phyloP scores from a whole-genome alignment of 2,888 invertebrate species.

The Stegophylla sp. region DNA sequence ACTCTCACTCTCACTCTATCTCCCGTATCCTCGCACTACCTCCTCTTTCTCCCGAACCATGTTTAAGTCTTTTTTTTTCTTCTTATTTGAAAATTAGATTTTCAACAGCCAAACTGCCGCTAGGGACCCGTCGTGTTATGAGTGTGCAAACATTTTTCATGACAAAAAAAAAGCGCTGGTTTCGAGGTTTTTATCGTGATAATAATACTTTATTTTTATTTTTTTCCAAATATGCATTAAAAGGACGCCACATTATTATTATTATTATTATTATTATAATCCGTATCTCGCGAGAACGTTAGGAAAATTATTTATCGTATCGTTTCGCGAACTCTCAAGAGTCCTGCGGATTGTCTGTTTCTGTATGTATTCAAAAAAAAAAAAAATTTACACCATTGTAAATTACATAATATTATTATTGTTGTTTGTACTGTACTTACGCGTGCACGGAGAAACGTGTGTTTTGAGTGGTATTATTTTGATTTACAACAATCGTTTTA shows the following conservation, averaged over 20 bases:
- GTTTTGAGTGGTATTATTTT: too few species aligned
- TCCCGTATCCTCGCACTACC: neutral
- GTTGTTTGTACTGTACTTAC: too few species aligned
- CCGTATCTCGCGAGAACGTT: neutral
- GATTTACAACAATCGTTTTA: too few species aligned
- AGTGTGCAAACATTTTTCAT: slow-evolving; percentile 50
- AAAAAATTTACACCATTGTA: neutral
- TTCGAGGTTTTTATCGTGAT: slow-evolving; percentile 32
- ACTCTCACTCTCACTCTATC: neutral
- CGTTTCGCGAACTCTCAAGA: neutral
- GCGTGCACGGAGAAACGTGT: too few species aligned
- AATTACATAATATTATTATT: neutral
- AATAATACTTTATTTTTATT: slow-evolving; percentile 25
- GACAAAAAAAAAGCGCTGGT: slow-evolving; percentile 21
- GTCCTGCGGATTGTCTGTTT: neutral
- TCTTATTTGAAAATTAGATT: slow-evolving; percentile 58
- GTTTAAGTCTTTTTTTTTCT: slow-evolving; percentile 55
- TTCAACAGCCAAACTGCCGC: slow-evolving; percentile 53
- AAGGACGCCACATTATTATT: neutral
- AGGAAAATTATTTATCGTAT: slow-evolving; percentile 23
- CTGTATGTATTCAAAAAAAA: neutral
- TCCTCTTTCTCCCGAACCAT: neutral
- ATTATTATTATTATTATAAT: slow-evolving; percentile 10
- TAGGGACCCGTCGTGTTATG: slow-evolving; percentile 45
- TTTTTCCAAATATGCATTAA: slow-evolving; percentile 28